phyloP scores from a whole-genome alignment of 1,140 invertebrate species.

The Lethrus apterus region DNA sequence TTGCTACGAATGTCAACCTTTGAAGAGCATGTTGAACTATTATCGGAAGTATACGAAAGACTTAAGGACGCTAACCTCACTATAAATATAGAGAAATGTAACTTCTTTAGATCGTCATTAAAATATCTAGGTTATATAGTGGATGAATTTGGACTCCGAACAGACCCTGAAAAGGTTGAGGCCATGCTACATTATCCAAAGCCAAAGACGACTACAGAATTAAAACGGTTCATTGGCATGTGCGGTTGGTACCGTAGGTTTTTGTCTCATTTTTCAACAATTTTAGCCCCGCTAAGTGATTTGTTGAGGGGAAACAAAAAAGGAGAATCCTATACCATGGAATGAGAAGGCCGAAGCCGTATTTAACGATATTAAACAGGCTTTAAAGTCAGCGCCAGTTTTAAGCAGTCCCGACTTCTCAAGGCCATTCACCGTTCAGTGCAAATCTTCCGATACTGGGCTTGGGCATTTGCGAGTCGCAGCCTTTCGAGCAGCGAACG shows the following conservation, averaged over 20 bases:
- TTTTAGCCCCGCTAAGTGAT: constrained; percentile 32
- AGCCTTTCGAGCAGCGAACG: neutral
- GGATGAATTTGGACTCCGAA: constrained; percentile 32
- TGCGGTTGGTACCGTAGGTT: constrained; percentile 42
- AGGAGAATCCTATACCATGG: constrained; percentile 6
- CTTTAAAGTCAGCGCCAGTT: constrained; percentile 20
- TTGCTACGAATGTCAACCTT: too few species aligned
- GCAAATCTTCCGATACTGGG: constrained; percentile 23
- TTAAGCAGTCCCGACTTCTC: constrained; percentile 24
- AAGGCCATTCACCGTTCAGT: constrained; percentile 24
- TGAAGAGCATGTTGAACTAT: neutral
- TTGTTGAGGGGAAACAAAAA: constrained; percentile 21
- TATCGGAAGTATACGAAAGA: neutral
- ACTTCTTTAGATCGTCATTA: constrained; percentile 26
- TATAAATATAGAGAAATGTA: constrained; percentile 19
- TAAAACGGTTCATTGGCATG: constrained; percentile 38
- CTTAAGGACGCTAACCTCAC: neutral
- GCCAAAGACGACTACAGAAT: constrained; percentile 35
- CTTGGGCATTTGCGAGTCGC: constrained; percentile 17
- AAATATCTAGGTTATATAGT: constrained; percentile 32
- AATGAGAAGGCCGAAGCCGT: constrained; percentile 9
- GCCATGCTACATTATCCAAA: constrained; percentile 39
- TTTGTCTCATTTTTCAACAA: constrained; percentile 34
- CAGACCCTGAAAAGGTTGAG: constrained; percentile 40
- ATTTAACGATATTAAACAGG: constrained; percentile 16